Evolutionary conservation across 2,888 invertebrate genomes (phyloP), one percentile per base, ranked within the genome.

Genomic region (Caenorhabditis sp.): DNA sequence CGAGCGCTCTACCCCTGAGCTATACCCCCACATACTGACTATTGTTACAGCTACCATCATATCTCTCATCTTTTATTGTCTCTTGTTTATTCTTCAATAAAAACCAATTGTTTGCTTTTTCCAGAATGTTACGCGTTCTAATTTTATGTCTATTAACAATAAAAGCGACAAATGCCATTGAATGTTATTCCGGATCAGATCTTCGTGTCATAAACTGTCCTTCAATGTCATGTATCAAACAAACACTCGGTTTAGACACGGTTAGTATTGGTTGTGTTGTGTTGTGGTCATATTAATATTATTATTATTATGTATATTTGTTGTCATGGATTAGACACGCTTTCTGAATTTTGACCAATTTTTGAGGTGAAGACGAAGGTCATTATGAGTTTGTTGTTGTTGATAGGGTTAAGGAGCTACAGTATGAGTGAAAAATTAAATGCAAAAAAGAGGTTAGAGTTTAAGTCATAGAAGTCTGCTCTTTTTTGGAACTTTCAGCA

Each of bases 171-270:
- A 5, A 58, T 36, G 61, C 80, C 25, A 85, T 85, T 59, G 82
- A 86, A 75, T 86, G 86, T 59, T 87, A 84, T 66, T 83, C 84
- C 43, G 86, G 86, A 23, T 83, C 82, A 61, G 84, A 86, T 63
- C 73, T 87, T 26, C 79, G 77, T 63, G 82, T 85, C 53, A 78
- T 84, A 68, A 84, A 87, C 62, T 86, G 86, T 59, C 83, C 86
- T 8, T 81, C 83, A 56, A 63, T 85, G 59, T 82, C 80, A 49
- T 86, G 86, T 69, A 87, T 86, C 64, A 86, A 86, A 69, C 86
- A 86, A 63, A 81, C 84, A n/a, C 76, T 86, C 21, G 85, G 85
- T 61, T 72, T 85, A 62, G 86, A 86, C 76, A 86, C 86, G 72
- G 86, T 86, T 67, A 38, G 82, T 59, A 49, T 25, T 14, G 3